Base-by-base conservation (phyloP, 2,888 invertebrate species). In the Andrena bucephala region DNA sequence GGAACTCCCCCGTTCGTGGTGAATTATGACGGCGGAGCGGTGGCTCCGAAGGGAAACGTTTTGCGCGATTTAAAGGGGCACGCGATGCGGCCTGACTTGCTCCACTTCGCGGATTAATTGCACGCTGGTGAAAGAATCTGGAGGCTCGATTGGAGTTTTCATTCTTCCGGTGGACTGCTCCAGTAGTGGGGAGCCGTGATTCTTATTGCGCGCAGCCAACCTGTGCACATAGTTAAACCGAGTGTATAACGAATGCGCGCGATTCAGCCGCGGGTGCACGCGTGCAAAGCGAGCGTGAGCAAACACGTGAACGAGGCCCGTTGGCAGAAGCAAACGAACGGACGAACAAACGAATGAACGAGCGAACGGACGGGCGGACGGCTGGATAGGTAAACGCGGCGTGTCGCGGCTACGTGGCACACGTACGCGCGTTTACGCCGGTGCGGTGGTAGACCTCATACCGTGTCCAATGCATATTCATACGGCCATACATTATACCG, bases 401-500 rank as follows among this genome's bases (percentile, higher is more conserved):
- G 67, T 42, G 42, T 71, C 42, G 83, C 33, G 36, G 42, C 42
- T 68, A 31, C 36, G 69, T 20, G 62, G 72, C 60, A 48, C 81
- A 73, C 69, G 84, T 79, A 65, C 66, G 73, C 72, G 63, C 78
- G 71, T 69, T 69, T n/a, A 66, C 73, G 73, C 76, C 70, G 72
- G 81, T 81, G 84, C 70, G 72, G 81, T 81, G 84, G 76, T 77
- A 70, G 82, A 81, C 83, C 89, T 90, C 90, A 85, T 91, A 91
- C 93, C 93, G 92, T 93, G 92, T 93, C 93, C 92, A 83, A 93
- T 94, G 93, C 93, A 94, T 94, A 94, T 93, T 93, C 94, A 94
- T 94, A 94, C 91, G 92, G 90, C 89, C 92, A 92, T 93, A 93
- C 93, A 94, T 93, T 93, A 93, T 90, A 84, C 73, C 81, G 82